Percentiles rank a stretch among this genome's conserved stretches.
Conservation (phyloP, 2,888 invertebrate genomes). For the Deilephila porcellus region DNA sequence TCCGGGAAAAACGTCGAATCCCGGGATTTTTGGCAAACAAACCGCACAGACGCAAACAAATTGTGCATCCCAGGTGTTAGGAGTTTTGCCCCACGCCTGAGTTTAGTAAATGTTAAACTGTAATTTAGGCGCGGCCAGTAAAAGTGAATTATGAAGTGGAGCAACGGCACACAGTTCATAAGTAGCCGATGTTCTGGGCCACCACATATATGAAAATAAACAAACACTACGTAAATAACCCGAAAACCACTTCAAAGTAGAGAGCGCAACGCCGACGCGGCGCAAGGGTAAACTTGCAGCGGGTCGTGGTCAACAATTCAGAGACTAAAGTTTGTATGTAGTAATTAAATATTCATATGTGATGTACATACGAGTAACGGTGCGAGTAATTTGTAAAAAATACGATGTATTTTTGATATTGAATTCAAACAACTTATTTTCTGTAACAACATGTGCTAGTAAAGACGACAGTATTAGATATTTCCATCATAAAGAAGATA, state of each 20-base stretch:
- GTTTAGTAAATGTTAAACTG: constrained; percentile 12
- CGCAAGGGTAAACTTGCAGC: constrained; percentile 37
- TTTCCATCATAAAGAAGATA: too few species aligned
- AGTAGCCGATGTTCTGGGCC: constrained; percentile 64
- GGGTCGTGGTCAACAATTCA: constrained; percentile 16
- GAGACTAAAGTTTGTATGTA: background rate
- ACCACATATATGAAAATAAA: constrained; percentile 80
- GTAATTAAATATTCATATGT: too few species aligned
- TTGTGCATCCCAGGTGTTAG: constrained; percentile 2
- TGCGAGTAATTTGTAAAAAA: too few species aligned
- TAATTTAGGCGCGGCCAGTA: constrained; percentile 27
- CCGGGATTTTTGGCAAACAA: background rate
- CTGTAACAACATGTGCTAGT: too few species aligned
- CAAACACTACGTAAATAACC: constrained; percentile 79
- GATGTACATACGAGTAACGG: too few species aligned
- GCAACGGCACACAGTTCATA: constrained; percentile 65
- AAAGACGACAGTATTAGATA: too few species aligned
- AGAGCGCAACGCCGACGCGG: constrained; percentile 54
- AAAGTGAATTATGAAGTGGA: constrained; percentile 55
- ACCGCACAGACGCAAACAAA: constrained; percentile 4
- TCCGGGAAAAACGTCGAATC: background rate
- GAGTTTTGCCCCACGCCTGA: background rate
- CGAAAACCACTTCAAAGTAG: constrained; percentile 78
- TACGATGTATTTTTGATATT: too few species aligned
- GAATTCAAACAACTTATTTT: too few species aligned